A percentile compares a stretch with the other conserved stretches of the same genome.
phyloP scores from a whole-genome alignment of 2,113 vertebrate genomes.

The Charadrius vociferus region DNA sequence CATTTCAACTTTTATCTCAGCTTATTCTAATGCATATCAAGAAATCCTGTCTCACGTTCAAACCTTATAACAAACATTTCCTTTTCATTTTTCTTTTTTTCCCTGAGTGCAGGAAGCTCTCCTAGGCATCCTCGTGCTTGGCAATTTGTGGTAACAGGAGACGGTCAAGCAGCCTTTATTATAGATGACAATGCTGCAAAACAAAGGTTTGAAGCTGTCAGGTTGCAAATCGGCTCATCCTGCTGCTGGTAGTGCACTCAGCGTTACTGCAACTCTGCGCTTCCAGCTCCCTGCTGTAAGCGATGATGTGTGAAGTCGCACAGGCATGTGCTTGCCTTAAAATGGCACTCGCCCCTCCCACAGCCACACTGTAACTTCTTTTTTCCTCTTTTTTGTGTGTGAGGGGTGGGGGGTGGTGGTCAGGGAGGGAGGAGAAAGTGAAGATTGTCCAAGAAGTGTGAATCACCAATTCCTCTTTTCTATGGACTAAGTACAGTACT shows the following conservation, averaged over 20 bases:
- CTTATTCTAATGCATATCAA: not conserved
- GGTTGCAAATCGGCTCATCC: not conserved
- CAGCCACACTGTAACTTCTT: not conserved
- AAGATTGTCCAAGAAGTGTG: conserved; percentile 6
- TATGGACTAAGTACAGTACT: not conserved
- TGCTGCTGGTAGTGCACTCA: not conserved
- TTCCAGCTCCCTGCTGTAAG: not conserved
- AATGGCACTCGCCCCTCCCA: not conserved
- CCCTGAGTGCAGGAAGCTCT: not conserved
- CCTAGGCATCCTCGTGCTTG: not conserved
- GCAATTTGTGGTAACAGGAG: not conserved
- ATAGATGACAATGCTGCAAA: not conserved
- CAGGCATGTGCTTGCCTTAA: not conserved
- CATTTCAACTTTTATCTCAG: not conserved
- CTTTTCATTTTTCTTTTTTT: not conserved
- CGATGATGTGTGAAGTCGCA: accelerated
- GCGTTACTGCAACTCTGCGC: not conserved
- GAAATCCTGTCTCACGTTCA: not conserved
- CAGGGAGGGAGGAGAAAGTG: conserved; percentile 1
- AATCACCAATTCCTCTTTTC: conserved; percentile 37
- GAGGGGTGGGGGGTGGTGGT: not conserved
- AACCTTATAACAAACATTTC: not conserved
- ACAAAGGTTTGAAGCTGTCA: not conserved
- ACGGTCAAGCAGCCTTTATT: not conserved
- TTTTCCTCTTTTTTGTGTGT: not conserved